Percentiles rank a stretch among this genome's conserved stretches.
Conservation (phyloP, 2,113 vertebrate species). For the Sarotherodon lohbergeri region DNA sequence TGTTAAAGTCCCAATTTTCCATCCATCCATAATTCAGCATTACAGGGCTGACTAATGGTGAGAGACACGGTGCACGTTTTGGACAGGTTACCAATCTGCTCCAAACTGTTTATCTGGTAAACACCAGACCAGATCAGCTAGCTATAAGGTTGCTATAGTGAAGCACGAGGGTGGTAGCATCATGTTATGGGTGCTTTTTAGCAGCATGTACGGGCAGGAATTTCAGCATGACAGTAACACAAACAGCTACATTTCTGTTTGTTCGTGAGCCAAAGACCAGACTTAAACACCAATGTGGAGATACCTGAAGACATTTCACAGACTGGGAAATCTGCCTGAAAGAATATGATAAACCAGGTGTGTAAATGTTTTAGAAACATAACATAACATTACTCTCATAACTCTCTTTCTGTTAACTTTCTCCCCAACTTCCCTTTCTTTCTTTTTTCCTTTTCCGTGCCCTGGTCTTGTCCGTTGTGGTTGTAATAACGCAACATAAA, state of each 20-base stretch:
- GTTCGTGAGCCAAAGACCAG: not conserved
- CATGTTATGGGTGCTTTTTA: not conserved
- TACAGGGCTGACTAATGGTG: not conserved
- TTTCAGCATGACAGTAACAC: not conserved
- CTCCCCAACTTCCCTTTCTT: not conserved
- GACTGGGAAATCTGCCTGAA: not conserved
- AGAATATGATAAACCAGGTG: not conserved
- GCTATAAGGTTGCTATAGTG: not conserved
- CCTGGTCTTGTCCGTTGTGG: not conserved
- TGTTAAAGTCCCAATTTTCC: not conserved
- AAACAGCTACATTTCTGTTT: not conserved
- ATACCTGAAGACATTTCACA: not conserved
- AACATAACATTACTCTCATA: not conserved
- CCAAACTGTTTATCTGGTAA: not conserved
- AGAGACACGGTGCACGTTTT: not conserved
- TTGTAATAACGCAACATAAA: not conserved
- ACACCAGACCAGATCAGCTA: not conserved
- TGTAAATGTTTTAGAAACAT: not conserved
- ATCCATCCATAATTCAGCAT: not conserved
- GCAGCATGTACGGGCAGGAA: not conserved
- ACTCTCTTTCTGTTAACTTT: not conserved
- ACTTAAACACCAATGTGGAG: not conserved
- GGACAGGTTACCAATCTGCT: not conserved
- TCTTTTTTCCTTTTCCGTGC: not conserved
- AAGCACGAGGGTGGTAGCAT: not conserved